phyloP scores from a whole-genome alignment of 1,140 invertebrate genomes.

The Drosophila mayri region DNA sequence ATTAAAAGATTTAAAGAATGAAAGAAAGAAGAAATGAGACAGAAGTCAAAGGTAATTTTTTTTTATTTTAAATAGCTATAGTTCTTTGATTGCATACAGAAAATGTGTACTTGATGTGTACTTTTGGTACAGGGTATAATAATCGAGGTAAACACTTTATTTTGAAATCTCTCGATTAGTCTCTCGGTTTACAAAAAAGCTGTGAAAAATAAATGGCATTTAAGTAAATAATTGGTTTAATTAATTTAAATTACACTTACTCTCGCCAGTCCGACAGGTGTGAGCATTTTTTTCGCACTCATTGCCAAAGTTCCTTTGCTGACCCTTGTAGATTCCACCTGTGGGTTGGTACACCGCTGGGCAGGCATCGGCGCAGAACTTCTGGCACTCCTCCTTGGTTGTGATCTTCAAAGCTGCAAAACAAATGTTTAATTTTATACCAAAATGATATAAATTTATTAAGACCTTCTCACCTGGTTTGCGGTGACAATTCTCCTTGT shows the following conservation, averaged over 20 bases:
- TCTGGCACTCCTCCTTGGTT: conserved; percentile 60
- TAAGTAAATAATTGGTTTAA: neutral
- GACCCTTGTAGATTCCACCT: conserved; percentile 28
- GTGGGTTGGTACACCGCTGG: conserved; percentile 29
- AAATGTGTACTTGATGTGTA: too few relatives aligned
- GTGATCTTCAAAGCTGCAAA: conserved; percentile 34
- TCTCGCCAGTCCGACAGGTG: conserved; percentile 38
- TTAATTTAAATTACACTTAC: conserved; percentile 15
- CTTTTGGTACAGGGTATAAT: too few relatives aligned
- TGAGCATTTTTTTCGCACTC: conserved; percentile 30
- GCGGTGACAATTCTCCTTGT: conserved; percentile 55
- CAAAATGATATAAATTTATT: too few relatives aligned
- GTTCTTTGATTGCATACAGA: too few relatives aligned
- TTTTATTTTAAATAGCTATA: too few relatives aligned
- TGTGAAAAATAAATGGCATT: conserved; percentile 1
- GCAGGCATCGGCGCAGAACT: conserved; percentile 24
- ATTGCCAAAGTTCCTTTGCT: conserved; percentile 39
- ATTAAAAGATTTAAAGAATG: too few relatives aligned
- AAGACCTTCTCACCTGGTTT: conserved; percentile 32
- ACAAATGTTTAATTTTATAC: neutral
- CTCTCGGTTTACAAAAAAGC: conserved; percentile 24
- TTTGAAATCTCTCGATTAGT: neutral
- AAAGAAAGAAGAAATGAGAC: too few relatives aligned
- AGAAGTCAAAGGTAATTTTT: too few relatives aligned
- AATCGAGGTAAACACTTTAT: neutral